Base-by-base conservation (phyloP, 1,140 invertebrate species). In the Dufourea novaeangliae region DNA sequence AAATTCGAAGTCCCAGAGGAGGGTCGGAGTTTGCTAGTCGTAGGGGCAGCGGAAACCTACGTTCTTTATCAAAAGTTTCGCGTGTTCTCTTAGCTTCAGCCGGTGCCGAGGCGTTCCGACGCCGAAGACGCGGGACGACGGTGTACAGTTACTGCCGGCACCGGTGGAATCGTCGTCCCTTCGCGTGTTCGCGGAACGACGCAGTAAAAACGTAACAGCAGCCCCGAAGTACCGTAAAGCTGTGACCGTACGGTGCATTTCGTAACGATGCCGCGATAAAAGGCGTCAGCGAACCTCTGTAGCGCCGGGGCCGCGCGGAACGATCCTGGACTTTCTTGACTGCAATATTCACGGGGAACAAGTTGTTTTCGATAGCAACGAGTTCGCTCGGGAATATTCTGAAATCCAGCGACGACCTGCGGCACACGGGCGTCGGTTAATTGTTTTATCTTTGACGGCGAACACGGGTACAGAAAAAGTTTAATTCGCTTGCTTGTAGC, bases 201-300 rank as follows among this genome's bases (percentile, higher is more conserved):
- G 91, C 78, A 90, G 92, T 93, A 93, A 93, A 93, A 93, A 91
- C 88, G 90, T 93, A 92, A 93, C 90, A 88, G 86, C 89, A 83
- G 71, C 88, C 86, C 90, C 78, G 82, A 93, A 93, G 92, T 92
- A 88, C 91, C 91, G 89, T 93, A 93, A 93, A 93, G 90, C 91
- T 90, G 87, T 84, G 88, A 89, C 84, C 89, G 90, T 92, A 90
- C 90, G 89, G 86, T 89, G 88, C 90, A 91, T 88, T 91, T 90
- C 86, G 88, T 87, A 85, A 91, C 87, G 89, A 89, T 89, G 79
- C 81, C 72, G 80, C 87, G 88, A 92, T 90, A 91, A 91, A 88
- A 86, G 87, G 83, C 80, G 69, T 80, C 83, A 46, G 73, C 73
- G 64, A 56, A 61, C 52, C 74, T 41, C 56, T 25, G 37, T 12